A percentile compares a stretch with the other conserved stretches of the same genome.
These are phyloP conservation scores for Menidia beryllina DNA, from an alignment of 2,113 vertebrate genomes.

Conservation along the genomic window DNA sequence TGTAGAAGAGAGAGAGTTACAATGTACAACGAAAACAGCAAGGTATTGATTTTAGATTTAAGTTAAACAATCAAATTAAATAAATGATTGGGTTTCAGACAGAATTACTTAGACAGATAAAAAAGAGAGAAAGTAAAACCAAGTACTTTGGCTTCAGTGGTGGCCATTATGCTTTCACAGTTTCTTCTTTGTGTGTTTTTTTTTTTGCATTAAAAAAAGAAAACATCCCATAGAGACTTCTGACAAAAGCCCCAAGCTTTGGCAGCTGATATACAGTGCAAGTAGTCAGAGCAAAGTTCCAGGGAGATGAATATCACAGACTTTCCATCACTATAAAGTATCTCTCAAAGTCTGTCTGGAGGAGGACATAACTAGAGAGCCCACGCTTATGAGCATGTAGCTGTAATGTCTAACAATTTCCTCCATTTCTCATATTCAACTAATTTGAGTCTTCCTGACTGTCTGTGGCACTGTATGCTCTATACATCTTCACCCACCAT, in stretches of 20 bases:
- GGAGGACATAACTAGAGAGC: slow-evolving; percentile 64
- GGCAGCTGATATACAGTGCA: slow-evolving; percentile 1
- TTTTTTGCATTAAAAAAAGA: background rate
- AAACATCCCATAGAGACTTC: background rate
- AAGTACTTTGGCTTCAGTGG: background rate
- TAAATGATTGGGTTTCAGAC: too few species aligned
- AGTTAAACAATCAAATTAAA: too few species aligned
- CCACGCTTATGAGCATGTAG: slow-evolving; percentile 42
- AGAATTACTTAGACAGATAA: background rate
- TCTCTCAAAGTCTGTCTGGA: slow-evolving; percentile 63
- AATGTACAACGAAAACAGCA: too few species aligned
- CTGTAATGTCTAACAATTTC: slow-evolving; percentile 73
- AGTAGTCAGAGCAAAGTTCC: slow-evolving; percentile 29
- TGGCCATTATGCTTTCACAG: background rate
- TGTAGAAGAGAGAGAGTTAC: too few species aligned
- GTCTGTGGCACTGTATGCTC: slow-evolving; percentile 62
- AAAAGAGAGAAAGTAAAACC: background rate
- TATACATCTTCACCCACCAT: slow-evolving; percentile 72
- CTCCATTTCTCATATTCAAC: slow-evolving; percentile 70
- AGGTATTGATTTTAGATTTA: too few species aligned
- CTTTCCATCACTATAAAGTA: slow-evolving; percentile 46
- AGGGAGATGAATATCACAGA: slow-evolving; percentile 53
- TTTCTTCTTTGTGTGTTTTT: background rate
- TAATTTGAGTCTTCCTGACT: slow-evolving; percentile 72
- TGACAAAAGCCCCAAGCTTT: background rate